phyloP scores from a whole-genome alignment of 2,888 invertebrate genomes.

The Malachius bipustulatus region DNA sequence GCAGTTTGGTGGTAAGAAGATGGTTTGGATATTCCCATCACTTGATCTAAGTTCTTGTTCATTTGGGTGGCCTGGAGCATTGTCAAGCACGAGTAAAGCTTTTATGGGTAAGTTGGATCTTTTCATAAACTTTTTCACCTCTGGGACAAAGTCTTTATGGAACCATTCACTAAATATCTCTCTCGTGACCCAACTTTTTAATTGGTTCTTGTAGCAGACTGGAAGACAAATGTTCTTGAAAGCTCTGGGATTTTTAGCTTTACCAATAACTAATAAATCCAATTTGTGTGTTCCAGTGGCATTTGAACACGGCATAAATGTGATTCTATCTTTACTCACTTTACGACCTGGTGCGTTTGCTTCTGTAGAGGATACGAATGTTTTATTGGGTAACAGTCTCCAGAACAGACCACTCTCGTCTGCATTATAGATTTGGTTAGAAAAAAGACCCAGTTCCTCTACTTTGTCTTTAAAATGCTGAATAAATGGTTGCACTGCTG shows the following conservation, averaged over 20 bases:
- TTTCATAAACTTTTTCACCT: constrained; percentile 23
- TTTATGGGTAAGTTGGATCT: constrained; percentile 20
- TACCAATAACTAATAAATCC: constrained; percentile 23
- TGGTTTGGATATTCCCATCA: constrained; percentile 24
- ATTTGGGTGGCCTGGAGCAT: constrained; percentile 23
- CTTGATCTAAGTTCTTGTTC: constrained; percentile 26
- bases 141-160: constrained; percentile 22
- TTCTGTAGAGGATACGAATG: constrained; percentile 11
- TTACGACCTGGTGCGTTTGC: constrained; percentile 5
- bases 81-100: constrained; percentile 22
- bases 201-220: constrained; percentile 15
- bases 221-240: constrained; percentile 12
- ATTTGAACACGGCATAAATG: constrained; percentile 6
- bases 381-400: constrained; percentile 12
- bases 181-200: constrained; percentile 15
- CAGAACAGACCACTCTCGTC: constrained; percentile 12
- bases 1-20: constrained; percentile 21
- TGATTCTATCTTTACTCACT: constrained; percentile 4
- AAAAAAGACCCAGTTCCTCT: constrained; percentile 11
- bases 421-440: constrained; percentile 13
- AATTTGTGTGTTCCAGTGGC: constrained; percentile 7
- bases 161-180: constrained; percentile 24
- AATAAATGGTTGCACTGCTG: constrained; percentile 20
- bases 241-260: too few relatives aligned
- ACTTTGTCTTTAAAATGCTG: constrained; percentile 21